Evolutionary conservation across 2,113 vertebrate genomes (phyloP).

Genomic region (Felis chaus): DNA sequence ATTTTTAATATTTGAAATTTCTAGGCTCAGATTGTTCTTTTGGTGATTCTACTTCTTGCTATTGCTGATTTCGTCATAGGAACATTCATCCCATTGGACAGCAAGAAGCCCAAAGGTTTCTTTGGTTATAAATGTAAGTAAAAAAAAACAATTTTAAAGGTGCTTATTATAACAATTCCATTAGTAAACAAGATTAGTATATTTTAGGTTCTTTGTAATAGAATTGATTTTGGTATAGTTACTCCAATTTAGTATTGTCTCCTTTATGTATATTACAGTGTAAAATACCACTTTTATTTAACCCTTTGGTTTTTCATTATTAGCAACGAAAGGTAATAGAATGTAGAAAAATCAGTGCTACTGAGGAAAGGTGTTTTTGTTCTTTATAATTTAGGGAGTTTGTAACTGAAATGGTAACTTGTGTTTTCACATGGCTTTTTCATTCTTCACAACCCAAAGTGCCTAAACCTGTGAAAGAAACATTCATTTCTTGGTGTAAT

Average conservation of each 20-base stretch:
- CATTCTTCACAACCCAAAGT: not conserved
- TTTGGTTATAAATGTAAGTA: constrained; percentile 94
- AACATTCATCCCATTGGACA: constrained; percentile 92
- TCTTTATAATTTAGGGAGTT: constrained; percentile 9
- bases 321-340: constrained; percentile 4
- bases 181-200: not conserved
- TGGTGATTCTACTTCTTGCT: constrained; percentile 93
- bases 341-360: not conserved
- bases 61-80: constrained; percentile 96
- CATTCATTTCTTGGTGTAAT: not conserved
- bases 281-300: constrained; percentile 40
- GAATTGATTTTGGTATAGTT: not conserved
- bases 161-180: not conserved
- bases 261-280: not conserved
- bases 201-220: constrained; percentile 21
- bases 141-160: not conserved
- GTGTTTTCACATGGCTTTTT: not conserved
- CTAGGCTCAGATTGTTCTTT: constrained; percentile 96
- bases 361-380: not conserved
- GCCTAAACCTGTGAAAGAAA: constrained; percentile 3
- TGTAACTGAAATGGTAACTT: not conserved
- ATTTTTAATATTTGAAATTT: constrained; percentile 77
- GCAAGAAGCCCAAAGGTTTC: constrained; percentile 92
- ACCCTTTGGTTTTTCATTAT: not conserved
- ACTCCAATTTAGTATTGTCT: constrained; percentile 19